These are phyloP conservation scores for Sciaenops ocellatus DNA, from an alignment of 2,797 vertebrate species.

Conservation along the genomic window DNA sequence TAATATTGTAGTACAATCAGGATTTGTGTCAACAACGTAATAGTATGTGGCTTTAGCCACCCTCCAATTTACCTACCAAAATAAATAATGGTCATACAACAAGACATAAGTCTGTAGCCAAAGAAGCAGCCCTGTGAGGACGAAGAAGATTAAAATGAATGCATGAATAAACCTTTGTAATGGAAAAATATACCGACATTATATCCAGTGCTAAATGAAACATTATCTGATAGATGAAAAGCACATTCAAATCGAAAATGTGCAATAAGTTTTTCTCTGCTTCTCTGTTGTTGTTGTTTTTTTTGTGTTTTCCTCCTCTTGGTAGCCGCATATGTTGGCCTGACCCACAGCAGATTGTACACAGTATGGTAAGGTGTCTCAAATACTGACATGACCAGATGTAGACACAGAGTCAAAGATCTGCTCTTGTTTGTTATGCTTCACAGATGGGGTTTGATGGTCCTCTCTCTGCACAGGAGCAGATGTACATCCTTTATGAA, in stretches of 20 bases:
- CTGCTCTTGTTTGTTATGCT: conserved; percentile 49
- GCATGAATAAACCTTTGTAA: not conserved
- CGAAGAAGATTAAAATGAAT: not conserved
- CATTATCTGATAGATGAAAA: not conserved
- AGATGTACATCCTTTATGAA: conserved; percentile 90
- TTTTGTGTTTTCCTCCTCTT: not conserved
- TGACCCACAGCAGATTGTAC: not conserved
- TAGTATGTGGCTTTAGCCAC: no score
- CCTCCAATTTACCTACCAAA: not conserved
- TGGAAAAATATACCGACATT: not conserved
- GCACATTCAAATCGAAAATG: not conserved
- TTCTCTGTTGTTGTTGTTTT: not conserved
- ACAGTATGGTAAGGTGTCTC: not conserved
- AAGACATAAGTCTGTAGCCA: not conserved
- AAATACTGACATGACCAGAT: not conserved
- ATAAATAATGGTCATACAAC: not conserved
- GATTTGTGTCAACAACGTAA: no score
- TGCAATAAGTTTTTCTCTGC: not conserved
- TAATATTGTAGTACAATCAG: not conserved
- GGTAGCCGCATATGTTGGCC: not conserved
- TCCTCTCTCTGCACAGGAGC: conserved; percentile 89
- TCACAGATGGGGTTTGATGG: conserved; percentile 85
- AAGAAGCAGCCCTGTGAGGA: not conserved
- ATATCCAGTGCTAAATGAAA: not conserved
- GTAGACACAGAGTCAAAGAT: not conserved